A percentile compares a stretch with the other conserved stretches of the same genome.
These are phyloP conservation scores for Aradophagus sp. DNA, from an alignment of 1,140 invertebrate species.

Conservation along the genomic window DNA sequence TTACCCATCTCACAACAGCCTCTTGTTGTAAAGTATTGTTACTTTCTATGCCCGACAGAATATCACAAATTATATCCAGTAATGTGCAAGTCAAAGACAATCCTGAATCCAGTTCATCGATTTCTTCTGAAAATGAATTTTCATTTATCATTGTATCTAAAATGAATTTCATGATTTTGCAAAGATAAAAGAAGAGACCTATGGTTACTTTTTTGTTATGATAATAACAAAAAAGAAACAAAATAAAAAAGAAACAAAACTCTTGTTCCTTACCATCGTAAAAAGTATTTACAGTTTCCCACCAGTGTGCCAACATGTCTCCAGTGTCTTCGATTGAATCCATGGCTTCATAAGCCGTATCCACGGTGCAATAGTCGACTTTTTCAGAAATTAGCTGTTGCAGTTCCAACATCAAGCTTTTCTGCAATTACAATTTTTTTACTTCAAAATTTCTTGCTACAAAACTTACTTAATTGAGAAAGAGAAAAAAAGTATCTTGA, in stretches of 20 bases:
- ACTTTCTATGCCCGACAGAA: conserved; percentile 65
- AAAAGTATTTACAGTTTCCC: conserved; percentile 63
- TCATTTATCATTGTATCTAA: too few species aligned
- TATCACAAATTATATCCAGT: conserved; percentile 68
- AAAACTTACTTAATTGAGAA: too few species aligned
- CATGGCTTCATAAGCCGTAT: conserved; percentile 71
- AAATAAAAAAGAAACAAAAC: background rate
- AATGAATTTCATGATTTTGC: too few species aligned
- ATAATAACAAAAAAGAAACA: too few species aligned
- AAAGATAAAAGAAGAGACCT: too few species aligned
- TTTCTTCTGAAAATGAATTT: conserved; percentile 61
- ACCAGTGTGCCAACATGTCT: conserved; percentile 66
- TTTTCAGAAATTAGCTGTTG: conserved; percentile 65
- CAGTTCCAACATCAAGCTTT: conserved; percentile 60
- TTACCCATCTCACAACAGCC: conserved; percentile 67
- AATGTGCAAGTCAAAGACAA: conserved; percentile 64
- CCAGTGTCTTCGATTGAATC: conserved; percentile 64
- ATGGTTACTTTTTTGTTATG: too few species aligned
- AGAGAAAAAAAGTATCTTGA: too few species aligned
- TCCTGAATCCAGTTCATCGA: conserved; percentile 67
- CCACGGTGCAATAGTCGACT: conserved; percentile 67
- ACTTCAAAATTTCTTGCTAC: too few species aligned
- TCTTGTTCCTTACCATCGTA: conserved; percentile 66
- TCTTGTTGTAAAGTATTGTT: conserved; percentile 67
- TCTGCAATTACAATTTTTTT: conserved; percentile 12